Conservation (phyloP, 2,113 vertebrate genomes). For the Anas platyrhynchos region DNA sequence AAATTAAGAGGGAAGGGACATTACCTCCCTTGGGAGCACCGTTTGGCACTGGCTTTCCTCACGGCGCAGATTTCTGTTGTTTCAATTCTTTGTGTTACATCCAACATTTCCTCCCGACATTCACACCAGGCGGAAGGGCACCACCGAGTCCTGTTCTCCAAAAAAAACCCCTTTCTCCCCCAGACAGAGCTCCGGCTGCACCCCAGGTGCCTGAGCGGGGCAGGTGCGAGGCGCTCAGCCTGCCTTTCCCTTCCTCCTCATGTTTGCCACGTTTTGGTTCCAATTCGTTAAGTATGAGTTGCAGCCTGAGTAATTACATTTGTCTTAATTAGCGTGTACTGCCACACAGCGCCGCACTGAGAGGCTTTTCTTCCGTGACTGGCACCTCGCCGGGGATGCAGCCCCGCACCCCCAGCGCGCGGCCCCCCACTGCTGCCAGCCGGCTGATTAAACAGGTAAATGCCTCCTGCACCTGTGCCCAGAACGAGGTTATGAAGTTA, state of each 20-base stretch:
- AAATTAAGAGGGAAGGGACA: slow-evolving; percentile 18
- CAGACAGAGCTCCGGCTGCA: background rate
- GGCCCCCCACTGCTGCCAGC: slow-evolving; percentile 3
- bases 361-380: background rate
- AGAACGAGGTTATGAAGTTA: slow-evolving; percentile 2
- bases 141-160: background rate
- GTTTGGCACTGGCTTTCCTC: slow-evolving; percentile 11
- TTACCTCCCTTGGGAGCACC: slow-evolving; percentile 19
- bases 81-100: background rate
- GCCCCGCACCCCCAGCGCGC: background rate
- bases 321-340: slow-evolving; percentile 71
- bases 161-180: background rate
- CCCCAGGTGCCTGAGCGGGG: fast-evolving
- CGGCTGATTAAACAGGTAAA: background rate
- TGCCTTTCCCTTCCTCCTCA: background rate
- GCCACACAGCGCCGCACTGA: background rate
- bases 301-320: slow-evolving; percentile 65
- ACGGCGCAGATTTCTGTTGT: background rate
- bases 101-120: background rate
- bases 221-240: background rate
- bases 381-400: background rate
- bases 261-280: slow-evolving; percentile 27
- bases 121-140: background rate
- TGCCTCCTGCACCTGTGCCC: background rate
- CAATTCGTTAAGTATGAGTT: slow-evolving; percentile 54